Conservation (phyloP, 2,888 invertebrate species). For the Tenthredo mesomela region DNA sequence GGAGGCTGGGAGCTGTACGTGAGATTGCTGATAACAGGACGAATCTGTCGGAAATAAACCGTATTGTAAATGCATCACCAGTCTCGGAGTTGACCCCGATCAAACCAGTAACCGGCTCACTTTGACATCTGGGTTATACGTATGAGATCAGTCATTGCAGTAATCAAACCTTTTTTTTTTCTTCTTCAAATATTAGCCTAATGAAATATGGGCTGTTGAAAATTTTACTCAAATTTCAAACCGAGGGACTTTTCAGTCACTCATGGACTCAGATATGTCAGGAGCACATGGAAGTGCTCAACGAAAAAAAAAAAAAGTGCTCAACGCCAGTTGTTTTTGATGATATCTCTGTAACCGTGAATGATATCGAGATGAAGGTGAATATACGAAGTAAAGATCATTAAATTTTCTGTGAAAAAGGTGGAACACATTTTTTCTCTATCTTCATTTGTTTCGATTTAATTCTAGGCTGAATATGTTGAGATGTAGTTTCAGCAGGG, state of each 20-base stretch:
- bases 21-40: slow-evolving; percentile 39
- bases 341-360: not conserved
- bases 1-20: slow-evolving; percentile 37
- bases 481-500: not conserved
- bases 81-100: slow-evolving; percentile 4
- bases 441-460: not conserved
- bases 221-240: too few relatives aligned
- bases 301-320: too few relatives aligned
- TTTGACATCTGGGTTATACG: not conserved
- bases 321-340: too few relatives aligned
- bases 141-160: not conserved
- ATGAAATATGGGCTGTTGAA: not conserved
- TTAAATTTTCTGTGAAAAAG: not conserved
- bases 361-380: not conserved
- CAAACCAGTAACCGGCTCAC: not conserved
- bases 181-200: not conserved
- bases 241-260: too few relatives aligned
- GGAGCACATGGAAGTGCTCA: too few relatives aligned
- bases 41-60: slow-evolving; percentile 41
- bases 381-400: not conserved
- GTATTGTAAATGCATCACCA: slow-evolving; percentile 49
- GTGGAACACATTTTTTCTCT: not conserved
- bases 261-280: too few relatives aligned
- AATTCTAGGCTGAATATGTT: not conserved
- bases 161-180: not conserved